phyloP scores from a whole-genome alignment of 1,140 invertebrate genomes.

The Trichonephila inaurata region DNA sequence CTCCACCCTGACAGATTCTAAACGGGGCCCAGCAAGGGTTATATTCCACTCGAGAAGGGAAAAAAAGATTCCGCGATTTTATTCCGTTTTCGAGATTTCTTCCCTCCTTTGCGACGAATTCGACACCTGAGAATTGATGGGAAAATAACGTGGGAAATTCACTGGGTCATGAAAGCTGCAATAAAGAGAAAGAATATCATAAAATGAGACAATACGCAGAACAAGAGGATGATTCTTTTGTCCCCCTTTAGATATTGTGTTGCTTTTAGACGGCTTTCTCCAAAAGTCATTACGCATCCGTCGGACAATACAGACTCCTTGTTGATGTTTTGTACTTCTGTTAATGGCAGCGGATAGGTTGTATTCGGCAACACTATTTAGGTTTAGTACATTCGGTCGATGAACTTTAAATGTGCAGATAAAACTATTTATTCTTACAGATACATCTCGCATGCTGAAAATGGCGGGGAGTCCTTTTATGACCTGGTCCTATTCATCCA shows the following conservation, averaged over 20 bases:
- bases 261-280: neutral
- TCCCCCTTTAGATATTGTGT: neutral
- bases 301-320: no score
- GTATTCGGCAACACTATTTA: neutral
- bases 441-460: neutral
- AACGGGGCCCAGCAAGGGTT: slow-evolving; percentile 29
- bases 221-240: neutral
- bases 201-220: neutral
- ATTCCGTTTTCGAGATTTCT: neutral
- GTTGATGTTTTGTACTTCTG: neutral
- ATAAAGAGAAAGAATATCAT: neutral
- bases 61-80: neutral
- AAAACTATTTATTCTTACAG: neutral
- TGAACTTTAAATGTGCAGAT: neutral
- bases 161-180: neutral
- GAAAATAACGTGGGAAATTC: neutral
- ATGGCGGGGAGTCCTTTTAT: neutral
- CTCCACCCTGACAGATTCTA: neutral
- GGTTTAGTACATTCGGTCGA: neutral
- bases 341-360: neutral
- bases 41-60: neutral
- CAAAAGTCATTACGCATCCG: neutral
- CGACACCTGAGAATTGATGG: neutral
- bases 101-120: neutral
- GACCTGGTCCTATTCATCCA: neutral